Base-by-base conservation (phyloP, 2,888 invertebrate species). In the Orthosia gothica region DNA sequence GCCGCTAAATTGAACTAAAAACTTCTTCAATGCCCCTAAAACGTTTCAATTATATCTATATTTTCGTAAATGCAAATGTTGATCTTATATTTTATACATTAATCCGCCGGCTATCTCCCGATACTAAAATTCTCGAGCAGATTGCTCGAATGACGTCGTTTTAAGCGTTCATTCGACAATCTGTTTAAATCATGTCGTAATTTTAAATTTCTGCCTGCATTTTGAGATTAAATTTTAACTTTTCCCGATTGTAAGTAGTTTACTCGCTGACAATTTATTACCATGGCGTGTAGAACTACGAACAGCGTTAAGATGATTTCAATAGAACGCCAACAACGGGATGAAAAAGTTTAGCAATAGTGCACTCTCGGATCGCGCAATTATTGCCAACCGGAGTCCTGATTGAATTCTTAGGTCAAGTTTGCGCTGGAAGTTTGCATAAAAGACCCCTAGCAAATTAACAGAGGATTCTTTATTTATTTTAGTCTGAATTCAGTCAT, bases 1-100 rank as follows among this genome's bases (percentile, higher is more conserved):
- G 96, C 96, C 92, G 94, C 95, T 95, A 96, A 96, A 96, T 96
- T 96, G 95, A 96, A 96, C 96, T 96, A 96, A 97, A 96, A 96
- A 96, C 95, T 96, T 96, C 94, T 95, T 94, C 94, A 95, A 94
- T 94, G 94, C 93, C 92, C 90, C 92, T 93, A 95, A 96, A 96
- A 95, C 93, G 94, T 93, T 95, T 93, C 94, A 95, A 95, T 95
- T 95, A 95, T 94, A 92, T 93, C 90, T 89, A 91, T 92, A 93
- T 91, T 93, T 93, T 91, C 88, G 85, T 86, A 83, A 90, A 92
- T 91, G 89, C 81, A 87, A 87, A 87, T 87, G 84, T 86, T 88
- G 81, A 88, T 82, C 84, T 82, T 84, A 76, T 80, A 85, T 81
- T 87, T 82, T 81, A 88, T 74, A 85, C 81, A 85, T 87, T 86